Evolutionary conservation across 2,888 invertebrate species (phyloP).

Genomic region (Drosophila anomelani): DNA sequence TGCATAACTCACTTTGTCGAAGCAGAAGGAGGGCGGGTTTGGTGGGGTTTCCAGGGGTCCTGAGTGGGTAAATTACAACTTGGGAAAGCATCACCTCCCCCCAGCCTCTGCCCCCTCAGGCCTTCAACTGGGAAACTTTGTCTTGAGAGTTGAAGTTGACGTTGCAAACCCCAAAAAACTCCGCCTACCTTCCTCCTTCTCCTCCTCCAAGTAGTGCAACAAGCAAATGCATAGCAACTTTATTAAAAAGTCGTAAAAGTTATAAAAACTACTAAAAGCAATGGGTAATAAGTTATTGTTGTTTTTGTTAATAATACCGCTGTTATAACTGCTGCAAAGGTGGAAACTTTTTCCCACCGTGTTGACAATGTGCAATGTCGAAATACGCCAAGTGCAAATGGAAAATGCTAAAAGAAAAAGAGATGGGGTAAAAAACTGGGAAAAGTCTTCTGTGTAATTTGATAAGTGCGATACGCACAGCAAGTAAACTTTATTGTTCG

Average conservation of each 20-base stretch:
- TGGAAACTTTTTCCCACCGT: constrained; percentile 36
- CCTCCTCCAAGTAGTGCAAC: constrained; percentile 39
- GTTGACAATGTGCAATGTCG: constrained; percentile 45
- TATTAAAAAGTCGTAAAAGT: constrained; percentile 80
- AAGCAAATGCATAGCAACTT: constrained; percentile 77
- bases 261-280: constrained; percentile 78
- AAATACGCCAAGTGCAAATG: constrained; percentile 37
- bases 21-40: background rate
- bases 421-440: background rate
- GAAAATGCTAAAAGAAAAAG: constrained; percentile 10
- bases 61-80: constrained; percentile 43
- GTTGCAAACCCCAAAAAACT: constrained; percentile 22
- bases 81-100: constrained; percentile 17
- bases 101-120: constrained; percentile 3
- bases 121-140: constrained; percentile 61
- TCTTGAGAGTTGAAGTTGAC: constrained; percentile 59
- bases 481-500: constrained; percentile 37
- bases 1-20: constrained; percentile 59
- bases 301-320: constrained; percentile 51
- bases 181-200: background rate
- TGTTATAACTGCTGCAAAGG: constrained; percentile 26
- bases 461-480: constrained; percentile 44
- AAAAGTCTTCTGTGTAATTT: constrained; percentile 38
- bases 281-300: constrained; percentile 76
- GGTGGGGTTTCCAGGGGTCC: background rate